Conservation (phyloP, 2,797 vertebrate species). For the Esox lucius region DNA sequence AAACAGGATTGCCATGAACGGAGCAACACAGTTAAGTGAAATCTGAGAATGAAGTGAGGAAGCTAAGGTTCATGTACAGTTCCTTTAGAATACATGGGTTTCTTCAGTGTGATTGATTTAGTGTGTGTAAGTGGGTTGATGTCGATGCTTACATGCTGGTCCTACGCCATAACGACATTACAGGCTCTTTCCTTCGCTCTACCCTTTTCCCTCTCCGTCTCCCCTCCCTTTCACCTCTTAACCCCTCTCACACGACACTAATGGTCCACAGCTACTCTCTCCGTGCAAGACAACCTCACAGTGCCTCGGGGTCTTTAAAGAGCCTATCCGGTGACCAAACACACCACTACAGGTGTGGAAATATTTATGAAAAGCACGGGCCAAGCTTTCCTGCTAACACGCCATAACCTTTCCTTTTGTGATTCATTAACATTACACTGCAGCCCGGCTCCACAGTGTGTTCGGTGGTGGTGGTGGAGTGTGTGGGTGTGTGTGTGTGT, state of each 20-base stretch:
- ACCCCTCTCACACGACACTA: slow-evolving; percentile 13
- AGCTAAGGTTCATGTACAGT: neutral
- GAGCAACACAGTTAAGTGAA: neutral
- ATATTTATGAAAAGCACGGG: neutral
- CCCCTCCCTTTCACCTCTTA: neutral
- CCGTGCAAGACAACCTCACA: neutral
- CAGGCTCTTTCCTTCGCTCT: neutral
- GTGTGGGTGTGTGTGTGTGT: neutral
- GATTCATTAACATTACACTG: neutral
- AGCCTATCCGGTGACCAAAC: slow-evolving; percentile 8
- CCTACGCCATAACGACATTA: slow-evolving; percentile 52
- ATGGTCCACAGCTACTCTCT: slow-evolving; percentile 22
- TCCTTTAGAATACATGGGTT: slow-evolving; percentile 12
- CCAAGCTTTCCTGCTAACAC: neutral
- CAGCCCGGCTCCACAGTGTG: neutral
- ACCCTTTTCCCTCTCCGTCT: slow-evolving; percentile 19
- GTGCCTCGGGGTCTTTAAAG: neutral
- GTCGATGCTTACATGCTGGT: slow-evolving; percentile 33
- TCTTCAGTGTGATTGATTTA: slow-evolving; percentile 28
- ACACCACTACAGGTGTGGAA: slow-evolving; percentile 34
- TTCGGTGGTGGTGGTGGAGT: neutral
- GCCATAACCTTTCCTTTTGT: neutral
- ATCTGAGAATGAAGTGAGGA: neutral
- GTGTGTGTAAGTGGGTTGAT: slow-evolving; percentile 35
- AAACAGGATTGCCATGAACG: slow-evolving; percentile 19